A percentile compares a stretch with the other conserved stretches of the same genome.
Evolutionary conservation across 2,888 invertebrate genomes (phyloP).

Genomic region (Leucania comma): DNA sequence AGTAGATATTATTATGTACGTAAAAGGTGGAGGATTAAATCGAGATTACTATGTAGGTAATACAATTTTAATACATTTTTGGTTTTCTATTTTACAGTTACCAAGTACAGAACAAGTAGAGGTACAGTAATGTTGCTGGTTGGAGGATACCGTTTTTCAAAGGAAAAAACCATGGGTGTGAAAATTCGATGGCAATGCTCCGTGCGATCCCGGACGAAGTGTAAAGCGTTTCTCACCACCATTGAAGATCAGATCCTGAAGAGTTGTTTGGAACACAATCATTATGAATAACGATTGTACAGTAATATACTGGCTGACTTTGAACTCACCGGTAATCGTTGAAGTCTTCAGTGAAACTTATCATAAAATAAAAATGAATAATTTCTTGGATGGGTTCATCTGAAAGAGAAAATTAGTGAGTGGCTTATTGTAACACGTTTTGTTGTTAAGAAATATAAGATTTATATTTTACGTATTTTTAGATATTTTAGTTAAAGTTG

Average conservation of each 20-base stretch:
- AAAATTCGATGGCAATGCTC: slow-evolving; percentile 77
- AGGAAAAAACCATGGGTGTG: slow-evolving; percentile 55
- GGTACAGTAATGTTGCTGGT: slow-evolving; percentile 63
- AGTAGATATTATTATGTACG: neutral
- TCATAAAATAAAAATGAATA: neutral
- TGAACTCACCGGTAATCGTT: neutral
- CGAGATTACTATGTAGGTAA: too few relatives aligned
- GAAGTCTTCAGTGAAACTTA: neutral
- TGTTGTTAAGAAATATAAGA: neutral
- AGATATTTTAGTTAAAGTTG: neutral
- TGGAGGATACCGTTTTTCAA: slow-evolving; percentile 63
- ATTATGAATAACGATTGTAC: slow-evolving; percentile 25
- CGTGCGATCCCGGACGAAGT: slow-evolving; percentile 65
- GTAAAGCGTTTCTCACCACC: slow-evolving; percentile 60
- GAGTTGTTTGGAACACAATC: slow-evolving; percentile 58
- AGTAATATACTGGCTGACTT: slow-evolving; percentile 1
- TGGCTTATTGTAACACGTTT: too few relatives aligned
- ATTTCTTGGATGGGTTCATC: neutral
- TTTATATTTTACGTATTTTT: neutral
- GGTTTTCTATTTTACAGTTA: slow-evolving; percentile 45
- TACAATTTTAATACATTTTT: neutral
- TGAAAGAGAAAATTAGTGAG: neutral
- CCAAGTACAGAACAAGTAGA: slow-evolving; percentile 59
- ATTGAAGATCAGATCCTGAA: slow-evolving; percentile 52
- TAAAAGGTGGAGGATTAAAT: neutral